These are phyloP conservation scores for Pseudomyrmex dendroicus DNA, from an alignment of 1,140 invertebrate species.

Conservation along the genomic window DNA sequence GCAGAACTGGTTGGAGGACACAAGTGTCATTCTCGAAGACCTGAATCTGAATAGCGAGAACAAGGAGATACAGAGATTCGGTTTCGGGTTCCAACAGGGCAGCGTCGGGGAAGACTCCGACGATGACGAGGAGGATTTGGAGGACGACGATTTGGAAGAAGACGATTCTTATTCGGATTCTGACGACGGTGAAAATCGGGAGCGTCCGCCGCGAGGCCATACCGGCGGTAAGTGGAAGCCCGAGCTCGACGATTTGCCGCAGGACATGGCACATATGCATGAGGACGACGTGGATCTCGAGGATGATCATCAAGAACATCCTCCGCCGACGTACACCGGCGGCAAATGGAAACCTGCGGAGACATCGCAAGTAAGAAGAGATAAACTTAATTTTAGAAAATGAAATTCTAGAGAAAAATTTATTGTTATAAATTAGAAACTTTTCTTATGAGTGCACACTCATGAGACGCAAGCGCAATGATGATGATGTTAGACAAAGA, in stretches of 20 bases:
- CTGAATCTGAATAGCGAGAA: slow-evolving; percentile 75
- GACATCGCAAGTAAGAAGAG: slow-evolving; percentile 50
- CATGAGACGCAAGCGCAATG: slow-evolving; percentile 6
- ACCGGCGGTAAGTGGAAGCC: slow-evolving; percentile 90
- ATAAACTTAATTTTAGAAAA: slow-evolving; percentile 8
- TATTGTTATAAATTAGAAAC: not conserved
- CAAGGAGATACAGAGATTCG: slow-evolving; percentile 77
- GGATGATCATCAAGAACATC: slow-evolving; percentile 83
- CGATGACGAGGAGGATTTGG: slow-evolving; percentile 85
- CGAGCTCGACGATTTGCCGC: slow-evolving; percentile 76
- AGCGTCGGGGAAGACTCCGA: slow-evolving; percentile 86
- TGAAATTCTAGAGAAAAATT: too few relatives aligned
- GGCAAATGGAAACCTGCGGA: slow-evolving; percentile 89
- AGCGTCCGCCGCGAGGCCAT: slow-evolving; percentile 83
- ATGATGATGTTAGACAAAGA: slow-evolving; percentile 14
- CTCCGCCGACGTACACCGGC: slow-evolving; percentile 88
- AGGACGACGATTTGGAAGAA: slow-evolving; percentile 76
- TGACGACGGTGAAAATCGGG: slow-evolving; percentile 78
- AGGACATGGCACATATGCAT: slow-evolving; percentile 76
- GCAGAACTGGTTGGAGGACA: slow-evolving; percentile 80
- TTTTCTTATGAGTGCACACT: not conserved
- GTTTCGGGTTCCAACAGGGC: slow-evolving; percentile 80
- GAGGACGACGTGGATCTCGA: slow-evolving; percentile 75
- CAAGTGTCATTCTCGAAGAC: slow-evolving; percentile 75
- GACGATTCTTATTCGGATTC: slow-evolving; percentile 82